A percentile compares a stretch with the other conserved stretches of the same genome.
Conservation (phyloP, 2,797 vertebrate genomes). For the Enteromius viviparus region DNA sequence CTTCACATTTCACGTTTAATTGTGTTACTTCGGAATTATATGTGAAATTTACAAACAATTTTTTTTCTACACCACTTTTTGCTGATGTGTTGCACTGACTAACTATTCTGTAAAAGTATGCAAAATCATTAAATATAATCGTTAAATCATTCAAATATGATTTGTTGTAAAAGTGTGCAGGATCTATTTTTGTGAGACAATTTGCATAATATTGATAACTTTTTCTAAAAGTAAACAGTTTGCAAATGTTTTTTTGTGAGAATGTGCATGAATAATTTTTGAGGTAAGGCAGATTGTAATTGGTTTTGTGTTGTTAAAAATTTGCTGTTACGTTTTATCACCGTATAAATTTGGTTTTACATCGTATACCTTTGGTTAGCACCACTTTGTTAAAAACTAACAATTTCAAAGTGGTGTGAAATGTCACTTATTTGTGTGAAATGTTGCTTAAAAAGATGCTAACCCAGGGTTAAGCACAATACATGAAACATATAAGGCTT, state of each 20-base stretch:
- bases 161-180: background rate
- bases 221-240: background rate
- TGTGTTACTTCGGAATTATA: background rate
- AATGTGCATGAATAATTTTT: background rate
- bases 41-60: background rate
- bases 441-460: conserved; percentile 14
- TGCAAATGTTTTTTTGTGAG: background rate
- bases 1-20: background rate
- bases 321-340: background rate
- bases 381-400: background rate
- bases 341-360: background rate
- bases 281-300: background rate
- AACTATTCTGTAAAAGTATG: background rate
- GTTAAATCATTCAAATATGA: background rate
- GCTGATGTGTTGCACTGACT: background rate
- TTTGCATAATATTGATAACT: background rate
- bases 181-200: background rate
- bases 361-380: background rate
- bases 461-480: background rate
- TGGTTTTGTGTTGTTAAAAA: background rate
- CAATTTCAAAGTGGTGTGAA: background rate
- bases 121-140: background rate
- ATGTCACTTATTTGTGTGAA: background rate
- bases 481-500: background rate
- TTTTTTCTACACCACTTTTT: background rate